phyloP scores from a whole-genome alignment of 1,140 invertebrate species.

The Neodiprion pinetum region DNA sequence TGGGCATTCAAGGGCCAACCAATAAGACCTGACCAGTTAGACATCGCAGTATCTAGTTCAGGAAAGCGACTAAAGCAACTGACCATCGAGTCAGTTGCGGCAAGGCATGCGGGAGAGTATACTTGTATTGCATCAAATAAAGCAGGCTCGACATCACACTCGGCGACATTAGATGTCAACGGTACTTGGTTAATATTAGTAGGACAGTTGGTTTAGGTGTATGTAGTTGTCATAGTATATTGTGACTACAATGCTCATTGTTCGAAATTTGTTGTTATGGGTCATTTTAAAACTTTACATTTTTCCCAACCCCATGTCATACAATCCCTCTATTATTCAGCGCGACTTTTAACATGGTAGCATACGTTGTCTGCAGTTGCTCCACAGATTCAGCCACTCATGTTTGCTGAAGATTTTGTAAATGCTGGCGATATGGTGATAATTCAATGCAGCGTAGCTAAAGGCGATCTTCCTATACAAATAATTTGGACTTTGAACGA shows the following conservation, averaged over 20 bases:
- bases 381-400: conserved; percentile 68
- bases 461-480: conserved; percentile 68
- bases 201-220: conserved; percentile 40
- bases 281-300: conserved; percentile 43
- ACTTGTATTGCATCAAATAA: conserved; percentile 74
- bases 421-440: conserved; percentile 72
- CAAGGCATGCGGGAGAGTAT: conserved; percentile 77
- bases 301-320: conserved; percentile 49
- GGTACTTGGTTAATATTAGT: conserved; percentile 60
- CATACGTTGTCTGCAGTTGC: conserved; percentile 52
- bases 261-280: background rate
- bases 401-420: conserved; percentile 68
- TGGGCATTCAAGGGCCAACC: conserved; percentile 68
- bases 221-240: conserved; percentile 35
- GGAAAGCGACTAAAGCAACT: conserved; percentile 77
- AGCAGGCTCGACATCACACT: conserved; percentile 69
- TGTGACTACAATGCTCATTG: conserved; percentile 16
- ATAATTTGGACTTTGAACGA: conserved; percentile 64
- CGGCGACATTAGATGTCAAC: conserved; percentile 75
- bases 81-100: conserved; percentile 72
- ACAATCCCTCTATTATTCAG: conserved; percentile 37
- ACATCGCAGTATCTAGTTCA: conserved; percentile 69
- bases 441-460: conserved; percentile 68
- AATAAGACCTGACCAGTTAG: conserved; percentile 57
- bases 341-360: conserved; percentile 26